phyloP scores from a whole-genome alignment of 1,140 invertebrate genomes.

The Diorhabda elongata region DNA sequence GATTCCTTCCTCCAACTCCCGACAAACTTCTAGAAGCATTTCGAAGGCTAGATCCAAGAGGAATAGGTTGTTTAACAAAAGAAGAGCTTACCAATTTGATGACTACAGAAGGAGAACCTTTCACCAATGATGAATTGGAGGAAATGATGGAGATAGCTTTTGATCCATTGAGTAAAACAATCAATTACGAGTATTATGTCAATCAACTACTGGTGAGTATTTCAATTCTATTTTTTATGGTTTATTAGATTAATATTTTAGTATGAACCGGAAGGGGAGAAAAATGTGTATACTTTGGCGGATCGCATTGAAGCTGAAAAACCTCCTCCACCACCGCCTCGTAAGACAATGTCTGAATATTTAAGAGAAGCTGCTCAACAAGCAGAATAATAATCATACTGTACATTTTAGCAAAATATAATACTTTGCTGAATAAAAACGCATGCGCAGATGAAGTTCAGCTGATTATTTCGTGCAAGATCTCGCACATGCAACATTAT shows the following conservation, averaged over 20 bases:
- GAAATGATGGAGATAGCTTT: constrained; percentile 85
- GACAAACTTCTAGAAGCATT: constrained; percentile 81
- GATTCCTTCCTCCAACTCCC: constrained; percentile 60
- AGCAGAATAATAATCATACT: background rate
- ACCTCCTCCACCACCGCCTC: constrained; percentile 36
- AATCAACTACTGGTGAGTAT: constrained; percentile 63
- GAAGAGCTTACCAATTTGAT: constrained; percentile 66
- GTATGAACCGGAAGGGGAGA: constrained; percentile 45
- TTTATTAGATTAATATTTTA: constrained; percentile 24
- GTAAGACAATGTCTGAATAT: constrained; percentile 28
- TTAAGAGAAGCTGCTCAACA: constrained; percentile 19
- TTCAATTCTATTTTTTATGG: too few relatives aligned
- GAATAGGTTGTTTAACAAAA: constrained; percentile 66
- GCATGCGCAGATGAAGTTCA: too few relatives aligned
- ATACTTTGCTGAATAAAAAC: too few relatives aligned
- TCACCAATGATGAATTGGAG: constrained; percentile 80
- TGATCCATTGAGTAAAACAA: constrained; percentile 69
- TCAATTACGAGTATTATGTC: constrained; percentile 77
- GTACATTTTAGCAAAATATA: background rate
- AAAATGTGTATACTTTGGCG: constrained; percentile 45
- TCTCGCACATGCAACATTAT: too few relatives aligned
- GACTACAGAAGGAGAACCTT: constrained; percentile 81
- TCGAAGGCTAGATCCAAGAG: constrained; percentile 72
- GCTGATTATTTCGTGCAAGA: too few relatives aligned
- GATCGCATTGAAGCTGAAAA: constrained; percentile 43